Conservation (phyloP, 2,888 invertebrate species). For the Ochropleura leucogaster region DNA sequence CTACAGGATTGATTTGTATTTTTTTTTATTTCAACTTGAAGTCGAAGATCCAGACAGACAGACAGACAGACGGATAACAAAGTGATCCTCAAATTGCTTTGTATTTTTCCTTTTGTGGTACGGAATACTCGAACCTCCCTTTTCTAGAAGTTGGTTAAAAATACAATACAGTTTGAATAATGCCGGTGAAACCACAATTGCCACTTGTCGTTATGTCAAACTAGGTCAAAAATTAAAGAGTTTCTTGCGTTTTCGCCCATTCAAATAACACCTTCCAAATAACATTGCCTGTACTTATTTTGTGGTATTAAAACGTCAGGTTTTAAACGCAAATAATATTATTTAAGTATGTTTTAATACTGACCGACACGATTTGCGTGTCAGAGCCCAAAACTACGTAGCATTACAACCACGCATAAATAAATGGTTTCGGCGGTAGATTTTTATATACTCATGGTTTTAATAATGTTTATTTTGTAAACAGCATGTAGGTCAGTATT, state of each 20-base stretch:
- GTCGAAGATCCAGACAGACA: too few species aligned
- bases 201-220: neutral
- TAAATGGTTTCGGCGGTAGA: neutral
- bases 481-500: neutral
- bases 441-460: neutral
- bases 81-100: too few species aligned
- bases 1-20: too few species aligned
- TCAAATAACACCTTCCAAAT: neutral
- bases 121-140: too few species aligned
- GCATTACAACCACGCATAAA: constrained; percentile 16
- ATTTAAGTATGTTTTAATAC: constrained; percentile 17
- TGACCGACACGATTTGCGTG: constrained; percentile 33
- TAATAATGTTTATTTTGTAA: neutral
- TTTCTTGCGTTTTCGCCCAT: neutral
- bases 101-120: too few species aligned
- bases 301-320: constrained; percentile 11
- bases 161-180: too few species aligned
- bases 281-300: neutral
- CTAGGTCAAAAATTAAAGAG: neutral
- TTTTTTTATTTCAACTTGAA: too few species aligned
- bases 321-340: constrained; percentile 31
- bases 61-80: too few species aligned
- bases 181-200: too few species aligned
- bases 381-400: neutral
- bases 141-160: too few species aligned